phyloP scores from a whole-genome alignment of 2,888 invertebrate species.

The Blastobasis adustella region DNA sequence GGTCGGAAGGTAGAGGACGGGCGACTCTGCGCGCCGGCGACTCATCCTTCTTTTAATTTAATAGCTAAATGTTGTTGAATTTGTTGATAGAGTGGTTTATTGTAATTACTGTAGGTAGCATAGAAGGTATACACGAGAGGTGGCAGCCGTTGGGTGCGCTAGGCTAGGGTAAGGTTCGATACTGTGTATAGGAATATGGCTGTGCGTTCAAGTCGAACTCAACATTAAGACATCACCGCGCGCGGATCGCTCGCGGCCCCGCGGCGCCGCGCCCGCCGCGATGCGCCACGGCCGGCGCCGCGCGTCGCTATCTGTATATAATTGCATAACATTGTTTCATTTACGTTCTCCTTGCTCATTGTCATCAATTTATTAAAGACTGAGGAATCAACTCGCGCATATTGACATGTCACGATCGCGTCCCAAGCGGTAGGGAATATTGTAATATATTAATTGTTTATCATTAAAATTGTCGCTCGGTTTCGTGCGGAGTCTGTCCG shows the following conservation, averaged over 20 bases:
- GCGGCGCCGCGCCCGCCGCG: conserved; percentile 18
- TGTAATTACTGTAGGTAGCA: conserved; percentile 58
- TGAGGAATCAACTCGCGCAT: conserved; percentile 73
- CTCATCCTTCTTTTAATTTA: conserved; percentile 60
- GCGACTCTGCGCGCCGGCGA: conserved; percentile 25
- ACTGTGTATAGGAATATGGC: conserved; percentile 63
- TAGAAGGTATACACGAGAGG: conserved; percentile 52
- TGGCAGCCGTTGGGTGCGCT: conserved; percentile 55
- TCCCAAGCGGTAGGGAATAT: conserved; percentile 54
- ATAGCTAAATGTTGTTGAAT: conserved; percentile 74
- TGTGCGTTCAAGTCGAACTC: conserved; percentile 64
- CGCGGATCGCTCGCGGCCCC: conserved; percentile 36
- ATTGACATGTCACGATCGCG: conserved; percentile 70
- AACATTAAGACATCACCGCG: conserved; percentile 50
- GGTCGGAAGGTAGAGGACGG: conserved; percentile 14
- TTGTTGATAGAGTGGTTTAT: conserved; percentile 71
- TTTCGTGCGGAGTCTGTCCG: conserved; percentile 36
- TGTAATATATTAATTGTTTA: conserved; percentile 54
- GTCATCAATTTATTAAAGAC: conserved; percentile 74
- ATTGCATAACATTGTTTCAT: conserved; percentile 69
- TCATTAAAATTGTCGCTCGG: conserved; percentile 50
- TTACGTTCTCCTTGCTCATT: conserved; percentile 72
- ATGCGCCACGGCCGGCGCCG: conserved; percentile 11
- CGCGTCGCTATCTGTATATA: conserved; percentile 60
- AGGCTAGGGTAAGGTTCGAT: conserved; percentile 53